Conservation (phyloP, 1,140 invertebrate species). For the Musca vetustissima region DNA sequence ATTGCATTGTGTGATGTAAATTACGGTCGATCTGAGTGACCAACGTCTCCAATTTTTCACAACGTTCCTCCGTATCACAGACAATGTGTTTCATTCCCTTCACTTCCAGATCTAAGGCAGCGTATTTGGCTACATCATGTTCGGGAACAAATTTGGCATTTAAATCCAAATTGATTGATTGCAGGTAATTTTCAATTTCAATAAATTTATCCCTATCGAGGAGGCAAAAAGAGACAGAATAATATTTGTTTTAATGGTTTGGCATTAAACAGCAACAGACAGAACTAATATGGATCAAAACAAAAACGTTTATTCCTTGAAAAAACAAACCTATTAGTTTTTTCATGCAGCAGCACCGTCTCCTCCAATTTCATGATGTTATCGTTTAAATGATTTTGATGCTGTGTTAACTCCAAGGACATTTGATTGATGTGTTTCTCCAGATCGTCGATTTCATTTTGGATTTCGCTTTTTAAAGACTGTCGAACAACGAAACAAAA, state of each 20-base stretch:
- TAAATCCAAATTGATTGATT: slow-evolving; percentile 44
- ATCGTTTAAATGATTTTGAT: slow-evolving; percentile 50
- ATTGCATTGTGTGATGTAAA: slow-evolving; percentile 46
- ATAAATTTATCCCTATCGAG: slow-evolving; percentile 44
- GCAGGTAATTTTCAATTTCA: slow-evolving; percentile 47
- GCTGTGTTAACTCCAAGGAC: slow-evolving; percentile 39
- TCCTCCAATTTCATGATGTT: slow-evolving; percentile 51
- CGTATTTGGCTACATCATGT: slow-evolving; percentile 40
- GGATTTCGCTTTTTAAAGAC: slow-evolving; percentile 43
- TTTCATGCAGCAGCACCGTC: slow-evolving; percentile 44
- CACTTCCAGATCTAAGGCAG: slow-evolving; percentile 49
- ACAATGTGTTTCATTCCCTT: slow-evolving; percentile 53
- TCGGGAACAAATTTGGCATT: slow-evolving; percentile 42
- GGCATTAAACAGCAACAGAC: not conserved
- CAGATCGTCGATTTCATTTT: slow-evolving; percentile 38
- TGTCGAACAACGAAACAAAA: not conserved
- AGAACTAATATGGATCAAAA: no score
- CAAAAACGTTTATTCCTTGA: no score
- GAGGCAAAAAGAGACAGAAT: not conserved
- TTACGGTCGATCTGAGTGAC: slow-evolving; percentile 37
- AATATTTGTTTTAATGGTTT: not conserved
- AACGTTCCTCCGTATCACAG: slow-evolving; percentile 52
- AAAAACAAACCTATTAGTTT: slow-evolving; percentile 34
- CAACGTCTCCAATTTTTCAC: slow-evolving; percentile 42
- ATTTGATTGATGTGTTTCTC: slow-evolving; percentile 46